A percentile compares a stretch with the other conserved stretches of the same genome.
Evolutionary conservation across 2,113 vertebrate genomes (phyloP).

Genomic region (Colossoma macropomum): DNA sequence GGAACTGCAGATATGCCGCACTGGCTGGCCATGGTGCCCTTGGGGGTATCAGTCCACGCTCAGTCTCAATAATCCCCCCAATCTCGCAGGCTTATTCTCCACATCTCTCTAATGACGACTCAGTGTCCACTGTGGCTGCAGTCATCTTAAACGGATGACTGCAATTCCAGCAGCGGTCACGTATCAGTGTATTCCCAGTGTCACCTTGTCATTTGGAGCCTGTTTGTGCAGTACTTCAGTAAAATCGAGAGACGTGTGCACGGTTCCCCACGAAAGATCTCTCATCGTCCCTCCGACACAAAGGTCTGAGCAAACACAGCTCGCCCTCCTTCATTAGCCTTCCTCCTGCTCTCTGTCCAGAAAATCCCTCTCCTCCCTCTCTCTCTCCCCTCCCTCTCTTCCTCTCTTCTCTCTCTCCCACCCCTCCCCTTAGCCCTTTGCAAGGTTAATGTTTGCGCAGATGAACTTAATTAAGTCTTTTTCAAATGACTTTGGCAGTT

Average conservation of each 20-base stretch:
- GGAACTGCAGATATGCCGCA: background rate
- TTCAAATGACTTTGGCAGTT: constrained; percentile 66
- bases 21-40: constrained; percentile 34
- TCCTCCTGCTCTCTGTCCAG: constrained; percentile 46
- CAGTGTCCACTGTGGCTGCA: constrained; percentile 54
- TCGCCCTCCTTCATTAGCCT: constrained; percentile 53
- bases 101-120: constrained; percentile 50
- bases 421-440: constrained; percentile 62
- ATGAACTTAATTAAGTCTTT: constrained; percentile 67
- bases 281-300: constrained; percentile 34
- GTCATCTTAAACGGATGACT: constrained; percentile 57
- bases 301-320: constrained; percentile 55
- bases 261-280: constrained; percentile 53
- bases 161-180: constrained; percentile 52
- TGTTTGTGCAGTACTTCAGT: constrained; percentile 57
- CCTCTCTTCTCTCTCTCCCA: constrained; percentile 51
- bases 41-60: constrained; percentile 43
- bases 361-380: constrained; percentile 38
- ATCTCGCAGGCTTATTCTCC: constrained; percentile 41
- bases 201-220: constrained; percentile 58
- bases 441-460: constrained; percentile 68
- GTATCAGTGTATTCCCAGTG: constrained; percentile 55
- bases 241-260: constrained; percentile 53
- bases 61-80: constrained; percentile 49
- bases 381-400: constrained; percentile 54